Evolutionary conservation across 2,113 vertebrate species (phyloP).

Genomic region (Vulpes lagopus): DNA sequence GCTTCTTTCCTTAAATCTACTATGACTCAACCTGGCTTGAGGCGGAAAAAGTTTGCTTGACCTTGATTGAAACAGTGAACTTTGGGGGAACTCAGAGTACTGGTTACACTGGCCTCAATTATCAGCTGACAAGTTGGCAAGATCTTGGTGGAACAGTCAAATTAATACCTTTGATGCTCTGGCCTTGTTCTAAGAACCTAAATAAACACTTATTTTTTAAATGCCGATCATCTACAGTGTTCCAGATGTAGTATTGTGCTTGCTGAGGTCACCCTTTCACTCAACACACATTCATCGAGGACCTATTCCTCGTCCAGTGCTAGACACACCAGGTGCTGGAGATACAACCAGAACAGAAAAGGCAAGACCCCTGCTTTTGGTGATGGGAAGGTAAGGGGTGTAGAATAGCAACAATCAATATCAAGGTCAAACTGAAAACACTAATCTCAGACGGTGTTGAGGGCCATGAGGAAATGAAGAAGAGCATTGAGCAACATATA

Average conservation of each 20-base stretch:
- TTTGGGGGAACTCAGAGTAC: neutral
- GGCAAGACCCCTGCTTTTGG: neutral
- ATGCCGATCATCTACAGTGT: neutral
- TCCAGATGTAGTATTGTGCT: neutral
- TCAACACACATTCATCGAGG: neutral
- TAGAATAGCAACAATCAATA: neutral
- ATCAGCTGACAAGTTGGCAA: neutral
- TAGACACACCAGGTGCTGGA: neutral
- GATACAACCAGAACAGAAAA: neutral
- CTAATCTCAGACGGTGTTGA: neutral
- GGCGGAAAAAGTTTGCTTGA: constrained; percentile 61
- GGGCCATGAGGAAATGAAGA: neutral
- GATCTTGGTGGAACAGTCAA: neutral
- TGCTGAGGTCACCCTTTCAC: neutral
- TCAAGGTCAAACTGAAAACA: neutral
- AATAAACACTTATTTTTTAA: neutral
- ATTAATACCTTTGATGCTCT: neutral
- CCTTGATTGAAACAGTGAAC: constrained; percentile 52
- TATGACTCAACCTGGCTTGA: constrained; percentile 29
- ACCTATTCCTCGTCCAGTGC: neutral
- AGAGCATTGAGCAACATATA: neutral
- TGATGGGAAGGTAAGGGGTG: neutral
- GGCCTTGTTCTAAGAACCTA: neutral
- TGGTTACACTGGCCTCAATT: neutral
- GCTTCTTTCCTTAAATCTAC: constrained; percentile 61